A percentile compares a stretch with the other conserved stretches of the same genome.
phyloP scores from a whole-genome alignment of 2,113 vertebrate genomes.

The Castor canadensis region DNA sequence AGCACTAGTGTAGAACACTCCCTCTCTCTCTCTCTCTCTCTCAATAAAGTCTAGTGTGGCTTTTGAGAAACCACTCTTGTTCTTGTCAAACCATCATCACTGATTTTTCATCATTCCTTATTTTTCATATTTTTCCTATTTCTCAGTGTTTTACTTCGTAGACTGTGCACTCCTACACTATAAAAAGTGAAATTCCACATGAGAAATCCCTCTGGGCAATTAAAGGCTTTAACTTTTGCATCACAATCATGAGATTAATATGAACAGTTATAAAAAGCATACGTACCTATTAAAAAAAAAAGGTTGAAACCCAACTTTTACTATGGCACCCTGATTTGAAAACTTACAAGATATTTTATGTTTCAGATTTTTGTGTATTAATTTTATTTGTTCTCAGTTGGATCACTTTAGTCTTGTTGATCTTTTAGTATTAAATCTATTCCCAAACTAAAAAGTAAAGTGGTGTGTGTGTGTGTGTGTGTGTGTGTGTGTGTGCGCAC shows the following conservation, averaged over 20 bases:
- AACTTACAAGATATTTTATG: neutral
- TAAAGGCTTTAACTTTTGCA: neutral
- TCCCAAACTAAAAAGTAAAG: neutral
- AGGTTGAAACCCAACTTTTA: neutral
- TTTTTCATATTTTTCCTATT: constrained; percentile 20
- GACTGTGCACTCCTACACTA: neutral
- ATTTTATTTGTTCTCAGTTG: constrained; percentile 37
- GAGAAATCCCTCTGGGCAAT: neutral
- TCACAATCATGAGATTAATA: neutral
- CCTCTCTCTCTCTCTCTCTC: too few species aligned
- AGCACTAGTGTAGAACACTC: too few species aligned
- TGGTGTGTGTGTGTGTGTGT: too few species aligned
- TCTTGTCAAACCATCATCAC: neutral
- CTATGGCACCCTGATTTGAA: neutral
- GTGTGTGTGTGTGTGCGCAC: too few species aligned
- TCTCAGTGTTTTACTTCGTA: neutral
- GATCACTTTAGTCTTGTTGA: neutral
- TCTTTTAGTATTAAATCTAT: neutral
- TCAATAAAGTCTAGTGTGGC: neutral
- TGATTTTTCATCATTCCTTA: neutral
- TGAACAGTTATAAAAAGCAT: neutral
- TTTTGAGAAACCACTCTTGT: neutral
- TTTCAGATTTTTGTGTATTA: constrained; percentile 29
- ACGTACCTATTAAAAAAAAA: neutral
- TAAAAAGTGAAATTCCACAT: neutral